Evolutionary conservation across 2,797 vertebrate species (phyloP).

Genomic region (Furcifer pardalis): DNA sequence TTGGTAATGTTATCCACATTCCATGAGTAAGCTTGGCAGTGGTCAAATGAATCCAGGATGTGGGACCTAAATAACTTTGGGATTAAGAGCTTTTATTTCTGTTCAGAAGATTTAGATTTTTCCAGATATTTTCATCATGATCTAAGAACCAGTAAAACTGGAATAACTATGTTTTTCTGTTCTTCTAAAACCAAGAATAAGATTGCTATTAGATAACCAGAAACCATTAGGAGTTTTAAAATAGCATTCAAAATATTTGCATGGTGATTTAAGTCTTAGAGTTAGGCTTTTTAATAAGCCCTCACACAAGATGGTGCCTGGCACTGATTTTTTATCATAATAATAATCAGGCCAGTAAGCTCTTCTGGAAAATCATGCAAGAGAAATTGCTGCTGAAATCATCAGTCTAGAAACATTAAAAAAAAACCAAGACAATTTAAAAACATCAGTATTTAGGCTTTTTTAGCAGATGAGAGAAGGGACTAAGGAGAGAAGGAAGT

Average conservation of each 20-base stretch:
- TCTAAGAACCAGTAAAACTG: slow-evolving; percentile 32
- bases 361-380: slow-evolving; percentile 42
- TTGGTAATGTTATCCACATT: background rate
- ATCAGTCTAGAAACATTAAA: slow-evolving; percentile 48
- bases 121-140: slow-evolving; percentile 36
- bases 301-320: slow-evolving; percentile 42
- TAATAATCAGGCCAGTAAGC: slow-evolving; percentile 53
- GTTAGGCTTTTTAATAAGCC: slow-evolving; percentile 35
- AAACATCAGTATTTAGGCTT: slow-evolving; percentile 41
- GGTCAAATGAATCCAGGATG: slow-evolving; percentile 20
- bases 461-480: slow-evolving; percentile 45
- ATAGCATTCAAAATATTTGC: slow-evolving; percentile 42
- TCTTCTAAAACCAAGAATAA: background rate
- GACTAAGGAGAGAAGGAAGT: slow-evolving; percentile 8
- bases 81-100: slow-evolving; percentile 12
- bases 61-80: slow-evolving; percentile 33
- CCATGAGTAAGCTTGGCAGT: slow-evolving; percentile 31
- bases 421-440: slow-evolving; percentile 48
- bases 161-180: slow-evolving; percentile 31
- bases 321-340: slow-evolving; percentile 61
- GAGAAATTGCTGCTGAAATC: slow-evolving; percentile 52
- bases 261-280: slow-evolving; percentile 47
- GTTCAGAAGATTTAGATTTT: slow-evolving; percentile 36
- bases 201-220: slow-evolving; percentile 27
- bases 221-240: slow-evolving; percentile 30